phyloP scores from a whole-genome alignment of 2,113 vertebrate genomes.

The Phylloscopus trochilus region DNA sequence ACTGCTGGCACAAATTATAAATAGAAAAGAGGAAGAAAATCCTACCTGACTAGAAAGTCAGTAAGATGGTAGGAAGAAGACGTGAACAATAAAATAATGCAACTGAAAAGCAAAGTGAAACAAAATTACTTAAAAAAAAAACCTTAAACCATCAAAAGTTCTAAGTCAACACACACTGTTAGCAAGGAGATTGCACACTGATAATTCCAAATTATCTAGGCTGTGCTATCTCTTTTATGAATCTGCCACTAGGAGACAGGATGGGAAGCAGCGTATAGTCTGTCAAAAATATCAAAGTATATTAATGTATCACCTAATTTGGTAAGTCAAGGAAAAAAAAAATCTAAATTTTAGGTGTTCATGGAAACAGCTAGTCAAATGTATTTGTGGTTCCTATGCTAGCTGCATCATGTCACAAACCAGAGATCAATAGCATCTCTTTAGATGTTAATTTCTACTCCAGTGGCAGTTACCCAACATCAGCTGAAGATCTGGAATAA shows the following conservation, averaged over 20 bases:
- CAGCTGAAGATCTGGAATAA: neutral
- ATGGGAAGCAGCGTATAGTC: neutral
- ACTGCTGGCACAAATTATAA: neutral
- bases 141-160: neutral
- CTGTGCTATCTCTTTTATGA: neutral
- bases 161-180: neutral
- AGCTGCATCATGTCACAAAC: neutral
- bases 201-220: neutral
- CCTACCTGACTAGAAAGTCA: neutral
- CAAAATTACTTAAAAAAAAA: neutral
- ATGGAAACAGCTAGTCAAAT: neutral
- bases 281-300: neutral
- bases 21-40: neutral
- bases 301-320: neutral
- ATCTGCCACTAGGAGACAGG: neutral
- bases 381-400: neutral
- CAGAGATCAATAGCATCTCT: neutral
- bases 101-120: neutral
- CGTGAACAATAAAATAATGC: neutral
- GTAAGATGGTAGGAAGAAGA: neutral
- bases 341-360: neutral
- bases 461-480: neutral
- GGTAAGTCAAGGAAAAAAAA: neutral
- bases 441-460: neutral
- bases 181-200: neutral